Evolutionary conservation across 2,888 invertebrate genomes (phyloP).

Genomic region (Noctua janthina): DNA sequence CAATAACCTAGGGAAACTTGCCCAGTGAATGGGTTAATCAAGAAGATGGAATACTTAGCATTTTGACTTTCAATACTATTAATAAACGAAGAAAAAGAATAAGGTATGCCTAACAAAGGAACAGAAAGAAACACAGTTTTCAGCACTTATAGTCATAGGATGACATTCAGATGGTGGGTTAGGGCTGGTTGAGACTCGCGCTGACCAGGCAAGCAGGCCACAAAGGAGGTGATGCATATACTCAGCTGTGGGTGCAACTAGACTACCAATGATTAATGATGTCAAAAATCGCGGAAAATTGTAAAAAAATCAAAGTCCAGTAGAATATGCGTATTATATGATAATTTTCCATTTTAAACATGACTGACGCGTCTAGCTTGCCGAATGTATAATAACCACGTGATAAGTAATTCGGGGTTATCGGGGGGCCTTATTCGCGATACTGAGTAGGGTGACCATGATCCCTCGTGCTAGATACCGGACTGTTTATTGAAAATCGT

Average conservation of each 20-base stretch:
- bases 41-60: neutral
- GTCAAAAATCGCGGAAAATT: constrained; percentile 25
- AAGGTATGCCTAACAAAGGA: neutral
- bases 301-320: constrained; percentile 38
- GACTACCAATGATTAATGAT: neutral
- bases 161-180: neutral
- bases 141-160: neutral
- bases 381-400: constrained; percentile 81
- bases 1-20: neutral
- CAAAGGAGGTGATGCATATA: neutral
- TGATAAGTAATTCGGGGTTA: constrained; percentile 89
- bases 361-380: constrained; percentile 65
- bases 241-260: neutral
- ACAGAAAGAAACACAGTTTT: neutral
- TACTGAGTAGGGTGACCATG: constrained; percentile 75
- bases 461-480: constrained; percentile 55
- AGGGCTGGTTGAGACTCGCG: neutral
- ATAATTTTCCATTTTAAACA: constrained; percentile 59
- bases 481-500: constrained; percentile 50
- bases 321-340: constrained; percentile 55
- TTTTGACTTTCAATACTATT: neutral
- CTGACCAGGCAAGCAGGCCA: neutral
- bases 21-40: neutral
- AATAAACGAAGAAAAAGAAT: neutral
- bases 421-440: constrained; percentile 83